These are phyloP conservation scores for Cephalophus harveyi DNA, from an alignment of 2,113 vertebrate genomes.

Conservation along the genomic window DNA sequence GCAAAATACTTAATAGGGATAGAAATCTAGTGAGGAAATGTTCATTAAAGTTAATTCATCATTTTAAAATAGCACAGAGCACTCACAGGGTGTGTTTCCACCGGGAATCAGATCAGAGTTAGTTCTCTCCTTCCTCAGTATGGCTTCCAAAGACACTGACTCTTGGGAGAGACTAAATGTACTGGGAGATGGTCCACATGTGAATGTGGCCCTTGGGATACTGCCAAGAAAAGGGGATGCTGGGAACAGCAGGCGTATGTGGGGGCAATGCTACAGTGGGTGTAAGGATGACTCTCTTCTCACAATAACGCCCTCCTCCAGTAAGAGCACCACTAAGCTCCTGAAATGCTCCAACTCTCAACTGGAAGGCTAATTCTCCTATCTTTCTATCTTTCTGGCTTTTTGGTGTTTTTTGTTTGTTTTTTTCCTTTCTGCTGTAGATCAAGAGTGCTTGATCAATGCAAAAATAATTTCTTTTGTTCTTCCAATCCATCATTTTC, in stretches of 20 bases:
- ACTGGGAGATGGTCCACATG: rapidly evolving
- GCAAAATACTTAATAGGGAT: constrained; percentile 43
- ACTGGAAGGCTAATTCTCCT: not conserved
- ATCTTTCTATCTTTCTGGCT: not conserved
- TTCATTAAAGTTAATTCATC: constrained; percentile 52
- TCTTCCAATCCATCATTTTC: not conserved
- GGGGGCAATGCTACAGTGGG: not conserved
- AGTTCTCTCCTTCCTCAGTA: not conserved
- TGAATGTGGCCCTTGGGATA: not conserved
- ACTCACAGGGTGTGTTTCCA: not conserved
- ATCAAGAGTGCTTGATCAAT: not conserved
- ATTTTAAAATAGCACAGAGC: constrained; percentile 14
- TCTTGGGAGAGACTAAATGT: not conserved
- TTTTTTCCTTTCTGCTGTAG: not conserved
- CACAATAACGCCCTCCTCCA: rapidly evolving
- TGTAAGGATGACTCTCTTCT: not conserved
- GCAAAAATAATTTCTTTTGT: not conserved
- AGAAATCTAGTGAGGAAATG: constrained; percentile 15
- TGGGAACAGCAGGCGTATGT: rapidly evolving
- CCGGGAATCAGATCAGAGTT: not conserved
- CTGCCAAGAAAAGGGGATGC: not conserved
- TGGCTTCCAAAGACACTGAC: not conserved
- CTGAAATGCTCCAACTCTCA: not conserved
- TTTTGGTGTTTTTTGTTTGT: not conserved
- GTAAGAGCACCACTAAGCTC: rapidly evolving